These are phyloP conservation scores for Erinaceus europaeus DNA, from an alignment of 2,113 vertebrate genomes.

Conservation along the genomic window DNA sequence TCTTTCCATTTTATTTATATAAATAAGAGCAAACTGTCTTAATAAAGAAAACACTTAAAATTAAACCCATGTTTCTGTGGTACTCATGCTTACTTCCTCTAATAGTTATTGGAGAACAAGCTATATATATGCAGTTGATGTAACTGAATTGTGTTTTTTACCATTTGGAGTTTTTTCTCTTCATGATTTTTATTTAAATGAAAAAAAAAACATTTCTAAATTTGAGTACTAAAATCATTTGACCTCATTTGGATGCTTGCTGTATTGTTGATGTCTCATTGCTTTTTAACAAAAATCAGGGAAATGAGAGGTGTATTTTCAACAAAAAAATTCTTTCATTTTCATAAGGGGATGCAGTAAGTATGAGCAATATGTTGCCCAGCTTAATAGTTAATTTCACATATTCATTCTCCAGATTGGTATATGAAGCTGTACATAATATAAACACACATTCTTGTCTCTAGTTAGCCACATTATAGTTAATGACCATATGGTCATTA, in stretches of 20 bases:
- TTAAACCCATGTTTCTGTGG: not conserved
- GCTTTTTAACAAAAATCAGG: slow-evolving; percentile 69
- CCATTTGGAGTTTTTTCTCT: slow-evolving; percentile 32
- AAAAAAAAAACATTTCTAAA: slow-evolving; percentile 36
- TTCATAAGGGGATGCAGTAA: slow-evolving; percentile 74
- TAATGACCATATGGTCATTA: slow-evolving; percentile 97
- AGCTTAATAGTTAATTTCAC: slow-evolving; percentile 81
- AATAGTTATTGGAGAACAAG: slow-evolving; percentile 19
- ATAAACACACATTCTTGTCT: slow-evolving; percentile 89
- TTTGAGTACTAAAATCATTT: slow-evolving; percentile 25
- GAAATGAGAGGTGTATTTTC: slow-evolving; percentile 71
- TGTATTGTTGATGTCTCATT: slow-evolving; percentile 53
- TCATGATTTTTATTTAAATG: slow-evolving; percentile 46
- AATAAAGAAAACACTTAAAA: slow-evolving; percentile 35
- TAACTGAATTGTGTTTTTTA: slow-evolving; percentile 5
- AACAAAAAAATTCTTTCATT: slow-evolving; percentile 67
- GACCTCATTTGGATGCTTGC: slow-evolving; percentile 18
- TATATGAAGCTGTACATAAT: slow-evolving; percentile 88
- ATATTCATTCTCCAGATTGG: slow-evolving; percentile 86
- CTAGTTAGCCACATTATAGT: slow-evolving; percentile 93
- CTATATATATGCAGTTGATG: slow-evolving; percentile 5
- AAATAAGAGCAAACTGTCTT: not conserved
- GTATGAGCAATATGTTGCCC: slow-evolving; percentile 78
- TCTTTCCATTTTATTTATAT: slow-evolving; percentile 3
- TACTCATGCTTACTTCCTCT: not conserved